phyloP scores from a whole-genome alignment of 2,797 vertebrate species.

The Melanotaenia pygmaea region DNA sequence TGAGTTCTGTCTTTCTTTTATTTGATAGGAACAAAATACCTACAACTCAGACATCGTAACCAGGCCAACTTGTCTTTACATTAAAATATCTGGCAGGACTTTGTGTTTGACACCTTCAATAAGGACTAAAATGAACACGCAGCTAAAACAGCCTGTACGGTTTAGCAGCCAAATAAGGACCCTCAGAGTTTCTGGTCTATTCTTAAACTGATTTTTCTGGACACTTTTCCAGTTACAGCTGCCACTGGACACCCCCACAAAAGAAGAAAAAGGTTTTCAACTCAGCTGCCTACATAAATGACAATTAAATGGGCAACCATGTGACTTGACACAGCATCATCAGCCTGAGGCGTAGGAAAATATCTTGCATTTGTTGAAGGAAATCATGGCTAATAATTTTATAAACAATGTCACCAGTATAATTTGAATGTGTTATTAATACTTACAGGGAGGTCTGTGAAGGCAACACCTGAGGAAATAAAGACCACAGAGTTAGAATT shows the following conservation, averaged over 20 bases:
- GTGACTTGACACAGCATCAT: background rate
- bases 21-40: too few relatives aligned
- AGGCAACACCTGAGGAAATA: constrained; percentile 89
- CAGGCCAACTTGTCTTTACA: too few relatives aligned
- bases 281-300: constrained; percentile 29
- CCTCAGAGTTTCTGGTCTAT: background rate
- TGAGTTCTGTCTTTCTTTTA: too few relatives aligned
- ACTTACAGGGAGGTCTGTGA: constrained; percentile 99
- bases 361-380: too few relatives aligned
- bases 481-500: constrained; percentile 18
- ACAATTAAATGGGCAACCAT: constrained; percentile 21
- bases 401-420: background rate
- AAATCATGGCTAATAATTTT: too few relatives aligned
- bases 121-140: too few relatives aligned
- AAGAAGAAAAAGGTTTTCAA: constrained; percentile 7
- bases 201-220: background rate
- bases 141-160: background rate
- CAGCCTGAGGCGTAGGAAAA: too few relatives aligned
- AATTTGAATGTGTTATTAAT: constrained; percentile 11
- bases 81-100: too few relatives aligned
- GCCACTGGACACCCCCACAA: constrained; percentile 1
- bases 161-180: background rate
- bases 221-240: constrained; percentile 7
- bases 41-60: too few relatives aligned
- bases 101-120: too few relatives aligned